A percentile compares a stretch with the other conserved stretches of the same genome.
phyloP scores from a whole-genome alignment of 2,113 vertebrate genomes.

The Rhineura floridana region DNA sequence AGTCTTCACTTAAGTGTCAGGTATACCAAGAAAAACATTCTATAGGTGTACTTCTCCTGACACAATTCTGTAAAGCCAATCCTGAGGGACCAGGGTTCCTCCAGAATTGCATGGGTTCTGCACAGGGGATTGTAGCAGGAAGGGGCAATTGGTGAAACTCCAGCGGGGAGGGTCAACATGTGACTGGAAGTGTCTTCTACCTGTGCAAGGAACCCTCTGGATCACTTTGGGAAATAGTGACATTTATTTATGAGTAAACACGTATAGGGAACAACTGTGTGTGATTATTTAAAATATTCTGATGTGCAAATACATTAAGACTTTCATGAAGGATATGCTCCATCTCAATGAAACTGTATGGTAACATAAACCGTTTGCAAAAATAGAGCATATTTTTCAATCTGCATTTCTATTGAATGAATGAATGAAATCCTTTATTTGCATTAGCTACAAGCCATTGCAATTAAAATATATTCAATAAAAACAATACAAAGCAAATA shows the following conservation, averaged over 20 bases:
- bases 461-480: too few relatives aligned
- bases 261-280: neutral
- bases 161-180: neutral
- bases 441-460: too few relatives aligned
- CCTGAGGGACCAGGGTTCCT: neutral
- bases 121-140: neutral
- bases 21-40: neutral
- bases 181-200: neutral
- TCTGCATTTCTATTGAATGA: neutral
- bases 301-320: neutral
- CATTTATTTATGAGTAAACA: neutral
- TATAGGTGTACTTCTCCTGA: neutral
- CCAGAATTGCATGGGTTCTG: neutral
- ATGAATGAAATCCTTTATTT: neutral
- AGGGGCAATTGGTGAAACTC: too few relatives aligned
- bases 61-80: neutral
- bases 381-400: neutral
- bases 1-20: neutral
- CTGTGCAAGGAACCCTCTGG: neutral
- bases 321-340: neutral
- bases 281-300: neutral
- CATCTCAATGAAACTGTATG: neutral
- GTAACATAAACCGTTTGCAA: neutral
- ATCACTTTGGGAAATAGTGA: neutral
- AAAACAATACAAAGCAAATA: too few relatives aligned